Base-by-base conservation (phyloP, 2,888 invertebrate genomes). In the Rhagonycha fulva region DNA sequence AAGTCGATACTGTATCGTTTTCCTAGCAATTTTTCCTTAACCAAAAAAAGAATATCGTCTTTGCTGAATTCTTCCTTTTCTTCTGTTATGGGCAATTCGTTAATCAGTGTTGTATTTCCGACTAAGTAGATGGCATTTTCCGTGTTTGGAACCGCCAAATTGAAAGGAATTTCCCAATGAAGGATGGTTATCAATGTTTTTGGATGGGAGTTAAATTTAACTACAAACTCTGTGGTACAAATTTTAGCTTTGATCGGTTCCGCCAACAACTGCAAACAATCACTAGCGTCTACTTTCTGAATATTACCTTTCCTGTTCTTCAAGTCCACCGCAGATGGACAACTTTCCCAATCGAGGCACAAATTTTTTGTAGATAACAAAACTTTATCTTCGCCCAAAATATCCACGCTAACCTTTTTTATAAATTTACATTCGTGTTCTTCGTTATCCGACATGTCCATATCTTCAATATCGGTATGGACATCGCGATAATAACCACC, bases 391-490 rank as follows among this genome's bases (percentile, higher is more conserved):
- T 79, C 80, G 66, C 75, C 70, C 14, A 76, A 68, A 47, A 78
- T 76, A 47, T 81, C 79, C 19, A 74, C 74, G 19, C 76, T 77
- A 60, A 76, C 69, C 68, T 78, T 76, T 62, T 75, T 73, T 60
- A 77, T 78, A 62, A 69, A 63, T 12, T 73, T 14, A 26, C 75
- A 73, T 26, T 62, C 72, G 23, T 73, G 70, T n/a, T 77, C 67
- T 14, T 84, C 83, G 10, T 82, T 82, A n/a, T 82, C 84, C n/a
- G 82, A 82, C 9, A 86, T 75, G 82, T 90, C 90, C 23, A 86
- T 78, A 82, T 90, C 91, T 83, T 92, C 91, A 70, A 89, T 84
- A 83, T 92, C 91, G 4, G 91, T 91, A 70, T 88, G 84, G 26
- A 85, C 85, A 72, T 90, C 90, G 28, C 85, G 84, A 72, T 86